Percentiles rank a stretch among this genome's conserved stretches.
Conservation (phyloP, 2,888 invertebrate genomes). For the Pyrrhosoma nymphula region DNA sequence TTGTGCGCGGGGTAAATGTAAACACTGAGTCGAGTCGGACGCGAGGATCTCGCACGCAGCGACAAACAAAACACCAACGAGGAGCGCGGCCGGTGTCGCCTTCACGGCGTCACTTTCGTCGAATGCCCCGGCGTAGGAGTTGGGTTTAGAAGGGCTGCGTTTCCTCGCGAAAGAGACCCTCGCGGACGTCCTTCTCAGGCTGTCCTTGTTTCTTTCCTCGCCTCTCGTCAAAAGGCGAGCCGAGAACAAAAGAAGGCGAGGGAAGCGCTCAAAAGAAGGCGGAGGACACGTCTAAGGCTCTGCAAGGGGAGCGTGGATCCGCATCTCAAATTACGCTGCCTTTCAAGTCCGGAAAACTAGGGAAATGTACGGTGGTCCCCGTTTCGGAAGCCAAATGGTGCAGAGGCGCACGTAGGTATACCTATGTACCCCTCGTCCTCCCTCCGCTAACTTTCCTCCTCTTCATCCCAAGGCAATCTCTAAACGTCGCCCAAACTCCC, state of each 20-base stretch:
- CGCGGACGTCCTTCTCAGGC: neutral
- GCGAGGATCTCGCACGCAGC: neutral
- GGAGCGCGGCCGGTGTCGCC: neutral
- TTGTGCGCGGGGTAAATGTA: neutral
- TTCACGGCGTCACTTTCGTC: neutral
- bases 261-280: neutral
- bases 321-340: neutral
- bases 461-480: neutral
- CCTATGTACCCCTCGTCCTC: neutral
- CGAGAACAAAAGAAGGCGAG: neutral
- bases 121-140: neutral
- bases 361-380: neutral
- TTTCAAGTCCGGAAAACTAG: neutral
- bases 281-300: too few relatives aligned
- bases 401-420: neutral
- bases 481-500: neutral
- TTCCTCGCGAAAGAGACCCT: neutral
- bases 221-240: neutral
- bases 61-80: neutral
- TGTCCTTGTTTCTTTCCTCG: neutral
- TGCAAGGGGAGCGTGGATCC: neutral
- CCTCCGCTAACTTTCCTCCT: neutral
- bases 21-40: neutral
- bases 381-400: neutral
- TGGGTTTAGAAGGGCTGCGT: neutral